phyloP scores from a whole-genome alignment of 1,140 invertebrate genomes.

The Drosophila sucinea region DNA sequence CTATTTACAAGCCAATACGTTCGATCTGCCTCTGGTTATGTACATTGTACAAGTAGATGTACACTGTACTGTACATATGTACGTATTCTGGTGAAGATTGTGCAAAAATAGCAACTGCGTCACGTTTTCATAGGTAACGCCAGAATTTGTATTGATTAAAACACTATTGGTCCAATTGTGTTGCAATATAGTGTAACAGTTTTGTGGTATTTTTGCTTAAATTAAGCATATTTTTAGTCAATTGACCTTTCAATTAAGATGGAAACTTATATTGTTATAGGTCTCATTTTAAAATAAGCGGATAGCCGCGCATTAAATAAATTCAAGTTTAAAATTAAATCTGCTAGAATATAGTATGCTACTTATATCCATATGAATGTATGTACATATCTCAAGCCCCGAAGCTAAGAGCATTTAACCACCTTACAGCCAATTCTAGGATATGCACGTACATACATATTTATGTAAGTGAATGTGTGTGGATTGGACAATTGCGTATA shows the following conservation, averaged over 20 bases:
- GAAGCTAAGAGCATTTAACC: constrained; percentile 36
- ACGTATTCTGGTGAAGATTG: not conserved
- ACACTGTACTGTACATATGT: not conserved
- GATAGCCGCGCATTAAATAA: too few relatives aligned
- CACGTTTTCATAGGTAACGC: not conserved
- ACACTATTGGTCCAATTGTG: not conserved
- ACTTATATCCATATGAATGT: too few relatives aligned
- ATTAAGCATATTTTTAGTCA: too few relatives aligned
- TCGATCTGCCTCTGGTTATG: constrained; percentile 27
- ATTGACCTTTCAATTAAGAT: too few relatives aligned
- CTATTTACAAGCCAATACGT: constrained; percentile 7
- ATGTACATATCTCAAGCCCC: too few relatives aligned
- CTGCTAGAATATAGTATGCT: too few relatives aligned
- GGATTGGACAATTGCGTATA: constrained; percentile 65
- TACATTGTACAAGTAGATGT: not conserved
- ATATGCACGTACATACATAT: constrained; percentile 11
- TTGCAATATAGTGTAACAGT: too few relatives aligned
- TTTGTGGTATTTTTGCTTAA: too few relatives aligned
- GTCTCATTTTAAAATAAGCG: too few relatives aligned
- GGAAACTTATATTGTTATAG: too few relatives aligned
- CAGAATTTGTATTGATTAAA: not conserved
- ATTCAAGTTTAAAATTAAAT: too few relatives aligned
- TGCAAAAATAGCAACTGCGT: not conserved
- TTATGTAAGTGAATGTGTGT: constrained; percentile 19
- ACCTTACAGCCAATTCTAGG: constrained; percentile 41